A percentile compares a stretch with the other conserved stretches of the same genome.
These are phyloP conservation scores for Acrocephalus arundinaceus DNA, from an alignment of 2,113 vertebrate species.

Conservation along the genomic window DNA sequence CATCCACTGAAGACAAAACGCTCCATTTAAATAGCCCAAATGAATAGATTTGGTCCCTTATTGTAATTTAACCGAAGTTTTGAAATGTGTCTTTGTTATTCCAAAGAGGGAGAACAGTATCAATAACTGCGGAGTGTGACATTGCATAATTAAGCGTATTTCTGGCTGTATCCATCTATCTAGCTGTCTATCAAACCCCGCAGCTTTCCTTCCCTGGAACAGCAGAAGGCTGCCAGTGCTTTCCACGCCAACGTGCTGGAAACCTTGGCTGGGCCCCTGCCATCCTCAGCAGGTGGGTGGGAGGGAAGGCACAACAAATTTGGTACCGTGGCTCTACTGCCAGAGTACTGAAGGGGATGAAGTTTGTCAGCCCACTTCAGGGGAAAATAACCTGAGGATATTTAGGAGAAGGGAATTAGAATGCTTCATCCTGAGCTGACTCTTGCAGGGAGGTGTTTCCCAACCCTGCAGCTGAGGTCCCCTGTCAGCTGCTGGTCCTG, in stretches of 20 bases:
- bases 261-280: not conserved
- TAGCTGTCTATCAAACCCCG: not conserved
- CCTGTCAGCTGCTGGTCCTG: accelerated
- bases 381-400: not conserved
- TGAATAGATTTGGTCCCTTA: not conserved
- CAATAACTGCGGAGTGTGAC: constrained; percentile 16
- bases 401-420: not conserved
- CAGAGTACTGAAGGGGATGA: not conserved
- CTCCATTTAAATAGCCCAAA: constrained; percentile 11
- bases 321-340: not conserved
- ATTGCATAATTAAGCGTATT: constrained; percentile 4
- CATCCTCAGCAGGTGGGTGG: not conserved
- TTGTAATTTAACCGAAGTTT: constrained; percentile 54
- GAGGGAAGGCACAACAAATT: not conserved
- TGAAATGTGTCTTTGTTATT: constrained; percentile 37
- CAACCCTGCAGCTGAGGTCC: not conserved
- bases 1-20: constrained; percentile 11
- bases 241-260: not conserved
- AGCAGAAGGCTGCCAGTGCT: not conserved
- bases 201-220: not conserved
- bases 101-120: constrained; percentile 1
- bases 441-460: not conserved
- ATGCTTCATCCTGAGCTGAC: not conserved
- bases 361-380: not conserved
- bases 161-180: not conserved